Evolutionary conservation across 2,888 invertebrate genomes (phyloP), one percentile per base, ranked within the genome.

Genomic region (Gymnocheta viridis): DNA sequence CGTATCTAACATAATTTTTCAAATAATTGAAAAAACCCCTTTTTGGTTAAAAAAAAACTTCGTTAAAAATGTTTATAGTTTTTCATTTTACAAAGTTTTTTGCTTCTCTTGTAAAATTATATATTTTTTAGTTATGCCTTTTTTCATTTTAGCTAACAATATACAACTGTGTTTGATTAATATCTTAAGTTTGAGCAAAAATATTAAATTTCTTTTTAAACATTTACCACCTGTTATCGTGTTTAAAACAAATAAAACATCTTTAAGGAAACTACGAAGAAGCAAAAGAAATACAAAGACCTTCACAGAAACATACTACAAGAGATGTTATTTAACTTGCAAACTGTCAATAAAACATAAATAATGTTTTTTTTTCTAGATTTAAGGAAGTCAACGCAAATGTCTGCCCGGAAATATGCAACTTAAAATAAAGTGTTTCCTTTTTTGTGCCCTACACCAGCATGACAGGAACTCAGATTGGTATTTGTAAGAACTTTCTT

Each of bases 291-390:
- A 49, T 10, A 49, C 22, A 22, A 17, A 22, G 19, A 49, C 47
- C 1, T 51, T 1, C 14, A 2, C 14, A 24, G 14, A 51, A 24
- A 24, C 22, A 27, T 24, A 27, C 51, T 24, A 27, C 51, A 51
- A 0, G 0, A 49, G 49, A 49, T 22, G 4, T 49, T 19, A 22
- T 49, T 19, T 49, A 6, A 49, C 22, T 49, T 51, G 2, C 2
- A 24, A 51, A 24, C 14, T 51, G 51, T 51, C 27, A 51, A 51
- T 51, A 51, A 51, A 51, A 51, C 12, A 22, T 49, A 49, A 49
- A 10, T 22, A 51, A 24, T 27, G 27, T 14, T 51, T 51, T 3
- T 14, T 51, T 51, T 3, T 22, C 24, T n/a, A 14, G 24, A 24
- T 51, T 51, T 27, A 12, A 51, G 51, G 14, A 51, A 24, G 51